phyloP scores from a whole-genome alignment of 2,113 vertebrate genomes.

The Calonectris borealis region DNA sequence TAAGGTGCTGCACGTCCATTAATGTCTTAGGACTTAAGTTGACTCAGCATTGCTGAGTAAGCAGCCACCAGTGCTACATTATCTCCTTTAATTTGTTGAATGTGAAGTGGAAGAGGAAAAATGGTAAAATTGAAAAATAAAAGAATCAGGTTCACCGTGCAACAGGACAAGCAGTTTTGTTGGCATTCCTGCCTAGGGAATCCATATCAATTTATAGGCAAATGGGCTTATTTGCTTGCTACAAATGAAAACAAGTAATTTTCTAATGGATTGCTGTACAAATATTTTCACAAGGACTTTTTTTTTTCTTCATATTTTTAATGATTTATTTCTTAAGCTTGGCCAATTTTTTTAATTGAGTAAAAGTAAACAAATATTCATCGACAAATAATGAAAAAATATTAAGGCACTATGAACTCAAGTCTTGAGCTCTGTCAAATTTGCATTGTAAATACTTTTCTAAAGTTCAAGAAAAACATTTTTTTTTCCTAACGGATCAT shows the following conservation, averaged over 20 bases:
- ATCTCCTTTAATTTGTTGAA: background rate
- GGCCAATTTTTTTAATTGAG: background rate
- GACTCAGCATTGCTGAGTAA: background rate
- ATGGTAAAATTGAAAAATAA: background rate
- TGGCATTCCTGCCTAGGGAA: background rate
- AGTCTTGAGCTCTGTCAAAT: background rate
- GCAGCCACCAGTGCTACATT: background rate
- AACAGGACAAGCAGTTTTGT: background rate
- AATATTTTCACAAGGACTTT: background rate
- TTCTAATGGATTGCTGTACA: background rate
- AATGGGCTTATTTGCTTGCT: background rate
- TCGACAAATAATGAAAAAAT: background rate
- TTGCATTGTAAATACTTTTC: background rate
- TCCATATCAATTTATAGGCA: background rate
- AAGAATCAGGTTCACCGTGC: accelerated
- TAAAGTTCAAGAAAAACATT: background rate
- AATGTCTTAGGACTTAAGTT: background rate
- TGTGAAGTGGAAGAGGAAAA: background rate
- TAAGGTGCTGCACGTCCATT: background rate
- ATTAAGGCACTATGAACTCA: background rate
- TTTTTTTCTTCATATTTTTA: background rate
- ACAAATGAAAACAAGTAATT: background rate
- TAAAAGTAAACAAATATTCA: background rate
- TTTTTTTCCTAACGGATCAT: background rate
- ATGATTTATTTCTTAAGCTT: background rate